Conservation (phyloP, 2,797 vertebrate species). For the Lagorchestes hirsutus region DNA sequence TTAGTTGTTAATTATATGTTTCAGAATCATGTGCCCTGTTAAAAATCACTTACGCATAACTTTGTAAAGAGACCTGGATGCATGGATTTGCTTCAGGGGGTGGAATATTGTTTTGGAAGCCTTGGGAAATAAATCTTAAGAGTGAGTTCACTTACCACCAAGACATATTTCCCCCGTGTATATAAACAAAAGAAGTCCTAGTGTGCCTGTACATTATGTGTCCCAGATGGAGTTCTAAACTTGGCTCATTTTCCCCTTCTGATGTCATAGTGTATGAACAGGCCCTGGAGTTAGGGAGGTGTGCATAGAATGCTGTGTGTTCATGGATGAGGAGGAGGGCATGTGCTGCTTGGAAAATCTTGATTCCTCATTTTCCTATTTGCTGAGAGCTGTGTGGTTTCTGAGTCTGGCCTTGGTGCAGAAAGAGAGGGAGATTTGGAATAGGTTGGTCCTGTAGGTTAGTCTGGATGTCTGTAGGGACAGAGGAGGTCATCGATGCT, state of each 20-base stretch:
- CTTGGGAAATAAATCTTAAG: slow-evolving; percentile 77
- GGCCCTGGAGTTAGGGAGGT: slow-evolving; percentile 60
- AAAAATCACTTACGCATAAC: slow-evolving; percentile 70
- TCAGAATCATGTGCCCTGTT: slow-evolving; percentile 71
- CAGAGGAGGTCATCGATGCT: background rate
- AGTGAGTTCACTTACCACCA: slow-evolving; percentile 82
- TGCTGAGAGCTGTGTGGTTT: slow-evolving; percentile 66
- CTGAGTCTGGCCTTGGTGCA: slow-evolving; percentile 64
- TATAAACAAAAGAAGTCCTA: slow-evolving; percentile 83
- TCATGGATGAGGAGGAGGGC: slow-evolving; percentile 66
- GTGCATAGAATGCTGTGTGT: slow-evolving; percentile 67
- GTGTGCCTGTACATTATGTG: slow-evolving; percentile 80
- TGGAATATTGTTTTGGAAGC: slow-evolving; percentile 77
- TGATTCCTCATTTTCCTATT: slow-evolving; percentile 73
- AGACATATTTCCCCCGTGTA: slow-evolving; percentile 76
- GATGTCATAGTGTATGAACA: slow-evolving; percentile 81
- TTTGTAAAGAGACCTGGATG: slow-evolving; percentile 69
- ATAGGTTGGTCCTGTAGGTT: slow-evolving; percentile 51
- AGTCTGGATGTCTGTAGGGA: background rate
- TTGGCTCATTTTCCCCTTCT: slow-evolving; percentile 76
- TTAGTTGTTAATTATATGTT: slow-evolving; percentile 81
- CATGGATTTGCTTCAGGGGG: slow-evolving; percentile 73
- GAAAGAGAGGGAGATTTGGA: slow-evolving; percentile 65
- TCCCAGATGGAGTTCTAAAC: slow-evolving; percentile 84
- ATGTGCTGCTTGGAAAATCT: slow-evolving; percentile 78